Conservation (phyloP, 2,797 vertebrate genomes). For the Enoplosus armatus region DNA sequence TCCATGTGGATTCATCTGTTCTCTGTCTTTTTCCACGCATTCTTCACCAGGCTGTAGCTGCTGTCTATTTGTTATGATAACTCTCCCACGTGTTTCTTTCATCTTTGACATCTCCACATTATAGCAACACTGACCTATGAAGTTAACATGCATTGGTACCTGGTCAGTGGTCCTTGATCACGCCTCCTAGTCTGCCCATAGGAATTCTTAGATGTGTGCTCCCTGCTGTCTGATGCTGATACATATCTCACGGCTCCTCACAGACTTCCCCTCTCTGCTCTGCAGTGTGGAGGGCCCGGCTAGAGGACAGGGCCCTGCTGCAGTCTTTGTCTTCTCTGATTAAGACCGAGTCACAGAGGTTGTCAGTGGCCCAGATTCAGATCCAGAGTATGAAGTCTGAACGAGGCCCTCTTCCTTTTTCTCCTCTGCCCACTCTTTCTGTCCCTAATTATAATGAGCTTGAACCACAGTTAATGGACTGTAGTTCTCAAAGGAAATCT, state of each 20-base stretch:
- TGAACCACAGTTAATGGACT: conserved; percentile 17
- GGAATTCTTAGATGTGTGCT: conserved; percentile 10
- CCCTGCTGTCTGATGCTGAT: conserved; percentile 15
- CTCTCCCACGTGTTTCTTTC: conserved; percentile 16
- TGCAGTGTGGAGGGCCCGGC: conserved; percentile 14
- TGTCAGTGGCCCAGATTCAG: conserved; percentile 64
- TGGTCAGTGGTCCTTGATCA: conserved; percentile 4
- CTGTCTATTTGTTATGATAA: conserved; percentile 32
- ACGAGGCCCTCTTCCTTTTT: conserved; percentile 34
- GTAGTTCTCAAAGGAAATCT: neutral
- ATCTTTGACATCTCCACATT: conserved; percentile 14
- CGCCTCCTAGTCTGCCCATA: neutral
- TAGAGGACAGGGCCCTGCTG: conserved; percentile 38
- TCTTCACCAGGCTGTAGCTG: conserved; percentile 7
- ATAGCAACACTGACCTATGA: neutral
- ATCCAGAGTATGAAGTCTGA: conserved; percentile 50
- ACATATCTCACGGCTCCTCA: conserved; percentile 15
- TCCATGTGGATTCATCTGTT: conserved; percentile 32
- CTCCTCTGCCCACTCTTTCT: conserved; percentile 24
- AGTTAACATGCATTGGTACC: neutral
- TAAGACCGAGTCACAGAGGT: conserved; percentile 43
- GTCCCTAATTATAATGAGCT: conserved; percentile 43
- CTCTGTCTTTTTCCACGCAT: conserved; percentile 20
- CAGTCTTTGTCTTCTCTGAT: conserved; percentile 64
- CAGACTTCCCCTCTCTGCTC: conserved; percentile 1